Conservation (phyloP, 2,113 vertebrate genomes). For the Entomyzon cyanotis region DNA sequence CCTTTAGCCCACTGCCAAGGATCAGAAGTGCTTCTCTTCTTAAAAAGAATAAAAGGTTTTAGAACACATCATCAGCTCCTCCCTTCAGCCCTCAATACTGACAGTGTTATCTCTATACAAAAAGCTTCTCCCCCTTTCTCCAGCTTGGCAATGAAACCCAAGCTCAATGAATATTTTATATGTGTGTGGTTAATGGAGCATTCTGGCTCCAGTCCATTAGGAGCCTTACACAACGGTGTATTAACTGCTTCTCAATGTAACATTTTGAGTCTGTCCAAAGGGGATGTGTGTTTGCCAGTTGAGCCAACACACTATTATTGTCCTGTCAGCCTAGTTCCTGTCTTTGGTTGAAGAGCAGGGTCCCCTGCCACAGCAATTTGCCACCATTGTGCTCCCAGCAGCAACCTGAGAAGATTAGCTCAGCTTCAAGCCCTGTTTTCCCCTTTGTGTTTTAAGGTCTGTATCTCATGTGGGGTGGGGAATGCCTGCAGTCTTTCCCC, state of each 20-base stretch:
- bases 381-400: background rate
- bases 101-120: constrained; percentile 24
- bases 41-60: constrained; percentile 31
- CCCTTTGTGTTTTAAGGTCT: background rate
- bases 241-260: constrained; percentile 67
- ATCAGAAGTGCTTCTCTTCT: constrained; percentile 35
- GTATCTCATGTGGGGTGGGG: background rate
- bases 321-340: constrained; percentile 27
- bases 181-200: constrained; percentile 72
- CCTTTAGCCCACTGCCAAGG: constrained; percentile 19
- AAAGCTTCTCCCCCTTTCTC: constrained; percentile 28
- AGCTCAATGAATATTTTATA: constrained; percentile 73
- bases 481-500: background rate
- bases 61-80: background rate
- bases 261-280: constrained; percentile 65
- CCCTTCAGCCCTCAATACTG: constrained; percentile 15
- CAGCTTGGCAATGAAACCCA: constrained; percentile 69
- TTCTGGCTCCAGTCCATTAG: constrained; percentile 71
- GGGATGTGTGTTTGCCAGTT: constrained; percentile 56
- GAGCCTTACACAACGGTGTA: constrained; percentile 72
- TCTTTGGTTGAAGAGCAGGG: background rate
- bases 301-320: constrained; percentile 37
- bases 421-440: background rate
- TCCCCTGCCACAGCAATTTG: background rate
- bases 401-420: background rate